phyloP scores from a whole-genome alignment of 2,797 vertebrate genomes.

The Phalanger gymnotis region DNA sequence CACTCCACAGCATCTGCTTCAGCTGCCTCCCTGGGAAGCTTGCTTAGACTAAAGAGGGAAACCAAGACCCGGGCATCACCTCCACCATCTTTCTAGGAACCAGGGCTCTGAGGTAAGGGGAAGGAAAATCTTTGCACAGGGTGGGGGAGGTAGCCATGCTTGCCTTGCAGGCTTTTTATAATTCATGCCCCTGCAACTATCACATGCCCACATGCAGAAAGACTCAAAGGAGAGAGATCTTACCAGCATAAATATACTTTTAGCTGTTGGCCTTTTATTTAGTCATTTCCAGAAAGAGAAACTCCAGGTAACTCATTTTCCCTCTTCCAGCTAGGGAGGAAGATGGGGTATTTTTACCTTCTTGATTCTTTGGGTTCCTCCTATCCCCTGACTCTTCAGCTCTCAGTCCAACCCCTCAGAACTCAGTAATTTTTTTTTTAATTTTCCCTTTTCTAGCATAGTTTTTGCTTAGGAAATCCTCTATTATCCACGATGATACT shows the following conservation, averaged over 20 bases:
- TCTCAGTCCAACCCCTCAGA: neutral
- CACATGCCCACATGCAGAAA: slow-evolving; percentile 8
- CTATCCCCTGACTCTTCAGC: neutral
- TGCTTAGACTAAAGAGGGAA: too few species aligned
- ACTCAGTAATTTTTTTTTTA: neutral
- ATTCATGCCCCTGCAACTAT: slow-evolving; percentile 1
- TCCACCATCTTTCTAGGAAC: neutral
- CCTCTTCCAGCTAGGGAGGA: slow-evolving; percentile 14
- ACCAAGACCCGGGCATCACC: too few species aligned
- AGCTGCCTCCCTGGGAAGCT: too few species aligned
- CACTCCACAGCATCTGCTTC: too few species aligned
- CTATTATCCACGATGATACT: neutral
- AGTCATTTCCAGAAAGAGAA: slow-evolving; percentile 15
- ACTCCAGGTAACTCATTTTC: slow-evolving; percentile 35
- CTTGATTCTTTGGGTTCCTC: neutral
- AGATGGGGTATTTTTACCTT: neutral
- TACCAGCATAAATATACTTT: slow-evolving; percentile 6
- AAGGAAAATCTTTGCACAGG: neutral
- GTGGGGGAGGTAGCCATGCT: neutral
- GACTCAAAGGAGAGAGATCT: slow-evolving; percentile 20
- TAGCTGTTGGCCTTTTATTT: slow-evolving; percentile 32
- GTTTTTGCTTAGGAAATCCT: neutral
- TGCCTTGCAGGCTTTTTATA: neutral
- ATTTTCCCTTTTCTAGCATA: neutral
- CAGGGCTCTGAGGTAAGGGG: neutral